Base-by-base conservation (phyloP, 2,113 vertebrate species). In the Corythoichthys haematopterus region DNA sequence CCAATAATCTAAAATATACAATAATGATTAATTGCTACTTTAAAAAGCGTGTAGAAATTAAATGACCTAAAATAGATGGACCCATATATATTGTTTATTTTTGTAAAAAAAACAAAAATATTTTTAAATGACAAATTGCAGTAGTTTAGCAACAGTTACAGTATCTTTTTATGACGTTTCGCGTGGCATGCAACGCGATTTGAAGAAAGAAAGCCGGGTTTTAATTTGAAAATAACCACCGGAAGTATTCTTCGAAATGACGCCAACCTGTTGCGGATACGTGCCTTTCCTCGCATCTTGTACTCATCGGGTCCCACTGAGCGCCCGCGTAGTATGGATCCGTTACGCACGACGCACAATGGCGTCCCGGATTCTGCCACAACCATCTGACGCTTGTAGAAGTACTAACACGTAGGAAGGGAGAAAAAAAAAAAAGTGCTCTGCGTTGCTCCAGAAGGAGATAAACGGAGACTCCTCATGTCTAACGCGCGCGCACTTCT, bases 301-400 rank as follows among this genome's bases (percentile, higher is more conserved):
- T 70, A 69, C 59, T 45, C 60, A 36, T 7, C 76, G 10, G 70
- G 70, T 60, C 71, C 61, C 70, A 4, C 77, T 51, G 77, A 65
- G 84, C 83, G 20, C 20, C 20, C 20, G 87, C 86, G 82, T 75
- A 67, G 67, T 80, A 87, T 90, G 88, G 86, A 85, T 78, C 83
- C 62, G 74, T 86, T 82, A 81, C 82, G 83, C 85, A 69, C 73
- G 63, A 68, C 78, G 86, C 84, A 68, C 83, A 6, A 15, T 52
- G 70, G 40, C 50, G 70, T 83, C 71, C 72, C 46, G 51, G 72
- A 48, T 43, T 52, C 40, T 77, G 75, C 76, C 82, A 71, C 76
- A 71, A 66, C 58, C 58, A 33, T 69, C 75, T 63, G 36, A 16
- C 63, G 38, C 69, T 43, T 28, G 74, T 4, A 10, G 60, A 68